These are phyloP conservation scores for Dilophus febrilis DNA, from an alignment of 2,888 invertebrate species.

Conservation along the genomic window DNA sequence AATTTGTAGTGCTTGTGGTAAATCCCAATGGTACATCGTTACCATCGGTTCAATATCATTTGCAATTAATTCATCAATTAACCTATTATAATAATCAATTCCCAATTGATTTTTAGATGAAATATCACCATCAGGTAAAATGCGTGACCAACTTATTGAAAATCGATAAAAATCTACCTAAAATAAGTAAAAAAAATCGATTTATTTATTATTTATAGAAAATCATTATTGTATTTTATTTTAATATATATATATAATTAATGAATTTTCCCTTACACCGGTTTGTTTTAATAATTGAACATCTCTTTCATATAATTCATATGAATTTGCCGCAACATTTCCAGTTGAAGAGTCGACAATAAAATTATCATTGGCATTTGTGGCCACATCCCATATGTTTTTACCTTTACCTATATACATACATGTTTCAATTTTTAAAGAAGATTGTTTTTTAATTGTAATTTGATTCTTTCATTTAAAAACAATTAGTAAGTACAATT, in stretches of 20 bases:
- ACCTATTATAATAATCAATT: constrained; percentile 40
- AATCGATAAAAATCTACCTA: constrained; percentile 32
- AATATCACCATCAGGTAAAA: constrained; percentile 35
- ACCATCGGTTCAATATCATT: constrained; percentile 40
- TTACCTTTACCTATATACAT: neutral
- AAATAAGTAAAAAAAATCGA: too few species aligned
- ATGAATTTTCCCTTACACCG: too few species aligned
- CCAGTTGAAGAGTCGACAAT: neutral
- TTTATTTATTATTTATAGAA: too few species aligned
- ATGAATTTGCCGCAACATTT: constrained; percentile 2
- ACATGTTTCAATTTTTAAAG: too few species aligned
- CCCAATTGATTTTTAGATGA: constrained; percentile 36
- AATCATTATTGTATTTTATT: too few species aligned
- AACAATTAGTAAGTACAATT: too few species aligned
- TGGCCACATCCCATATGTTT: constrained; percentile 2
- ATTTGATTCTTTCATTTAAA: too few species aligned
- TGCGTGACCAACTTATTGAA: constrained; percentile 41
- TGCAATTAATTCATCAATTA: constrained; percentile 32
- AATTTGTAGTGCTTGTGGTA: constrained; percentile 36
- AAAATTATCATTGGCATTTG: neutral
- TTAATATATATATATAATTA: too few species aligned
- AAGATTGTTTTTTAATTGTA: too few species aligned
- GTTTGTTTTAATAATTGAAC: too few species aligned
- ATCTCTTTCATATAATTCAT: neutral
- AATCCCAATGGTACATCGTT: constrained; percentile 46